Percentiles rank a stretch among this genome's conserved stretches.
These are phyloP conservation scores for Bombus breviceps DNA, from an alignment of 1,140 invertebrate species.

Conservation along the genomic window DNA sequence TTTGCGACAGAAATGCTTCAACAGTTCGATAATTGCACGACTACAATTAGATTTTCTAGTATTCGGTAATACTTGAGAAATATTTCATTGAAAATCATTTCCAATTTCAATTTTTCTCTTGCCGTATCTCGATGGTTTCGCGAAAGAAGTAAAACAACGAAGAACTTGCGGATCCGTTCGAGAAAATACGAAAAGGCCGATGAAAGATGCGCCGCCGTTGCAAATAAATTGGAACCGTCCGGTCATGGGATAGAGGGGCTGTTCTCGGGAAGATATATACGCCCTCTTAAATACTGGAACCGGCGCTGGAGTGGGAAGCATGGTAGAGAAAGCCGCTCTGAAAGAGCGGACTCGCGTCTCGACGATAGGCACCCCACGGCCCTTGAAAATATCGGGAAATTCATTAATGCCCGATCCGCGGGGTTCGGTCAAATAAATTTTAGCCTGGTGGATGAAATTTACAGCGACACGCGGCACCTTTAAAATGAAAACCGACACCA, in stretches of 20 bases:
- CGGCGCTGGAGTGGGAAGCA: not conserved
- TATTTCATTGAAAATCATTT: not conserved
- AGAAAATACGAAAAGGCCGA: conserved; percentile 49
- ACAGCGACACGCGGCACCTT: conserved; percentile 7
- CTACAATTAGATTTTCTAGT: not conserved
- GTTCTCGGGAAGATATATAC: conserved; percentile 44
- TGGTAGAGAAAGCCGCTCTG: conserved; percentile 40
- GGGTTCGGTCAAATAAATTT: conserved; percentile 59
- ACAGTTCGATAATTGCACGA: not conserved
- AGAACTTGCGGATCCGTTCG: not conserved
- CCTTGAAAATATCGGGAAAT: conserved; percentile 66
- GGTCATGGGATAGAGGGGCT: conserved; percentile 33
- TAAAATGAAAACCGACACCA: not conserved
- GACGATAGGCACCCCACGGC: conserved; percentile 19
- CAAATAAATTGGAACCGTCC: conserved; percentile 60
- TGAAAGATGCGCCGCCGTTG: conserved; percentile 55
- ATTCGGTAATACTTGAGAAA: not conserved
- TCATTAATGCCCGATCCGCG: conserved; percentile 65
- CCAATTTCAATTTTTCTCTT: not conserved
- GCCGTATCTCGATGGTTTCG: not conserved
- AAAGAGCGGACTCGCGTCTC: conserved; percentile 20
- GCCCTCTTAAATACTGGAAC: conserved; percentile 52
- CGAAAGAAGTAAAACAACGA: not conserved
- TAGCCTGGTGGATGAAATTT: conserved; percentile 41
- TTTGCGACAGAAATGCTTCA: not conserved